Percentiles rank a stretch among this genome's conserved stretches.
Conservation (phyloP, 2,113 vertebrate species). For the Felis chaus region DNA sequence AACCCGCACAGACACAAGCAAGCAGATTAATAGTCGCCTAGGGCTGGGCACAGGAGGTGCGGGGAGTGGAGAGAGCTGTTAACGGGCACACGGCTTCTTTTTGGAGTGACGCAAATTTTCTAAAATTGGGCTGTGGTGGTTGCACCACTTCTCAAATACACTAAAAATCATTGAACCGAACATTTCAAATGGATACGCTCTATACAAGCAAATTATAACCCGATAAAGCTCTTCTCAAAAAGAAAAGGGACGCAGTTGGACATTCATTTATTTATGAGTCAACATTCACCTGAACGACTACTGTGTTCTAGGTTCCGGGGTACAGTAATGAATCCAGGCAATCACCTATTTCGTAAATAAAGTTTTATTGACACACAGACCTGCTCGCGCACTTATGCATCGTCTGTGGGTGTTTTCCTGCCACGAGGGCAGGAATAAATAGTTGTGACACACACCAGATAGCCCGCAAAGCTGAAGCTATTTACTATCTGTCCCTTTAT, state of each 20-base stretch:
- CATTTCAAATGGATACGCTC: background rate
- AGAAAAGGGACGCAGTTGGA: background rate
- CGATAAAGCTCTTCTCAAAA: background rate
- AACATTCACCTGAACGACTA: background rate
- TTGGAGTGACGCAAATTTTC: background rate
- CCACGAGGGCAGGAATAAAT: background rate
- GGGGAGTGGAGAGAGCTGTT: background rate
- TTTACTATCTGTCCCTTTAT: background rate
- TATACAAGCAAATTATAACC: background rate
- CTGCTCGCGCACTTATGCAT: accelerated
- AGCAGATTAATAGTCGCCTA: background rate
- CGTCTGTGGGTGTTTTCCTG: background rate
- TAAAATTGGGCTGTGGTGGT: background rate
- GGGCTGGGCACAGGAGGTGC: too few species aligned
- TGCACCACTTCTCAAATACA: background rate
- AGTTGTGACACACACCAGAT: background rate
- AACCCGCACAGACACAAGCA: background rate
- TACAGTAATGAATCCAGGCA: background rate
- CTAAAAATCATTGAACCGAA: background rate
- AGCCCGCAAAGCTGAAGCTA: background rate
- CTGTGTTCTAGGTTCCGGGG: background rate
- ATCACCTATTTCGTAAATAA: background rate
- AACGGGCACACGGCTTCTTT: background rate
- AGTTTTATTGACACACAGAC: background rate
- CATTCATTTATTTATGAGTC: background rate